These are phyloP conservation scores for Xerus inauris DNA, from an alignment of 2,113 vertebrate species.

Conservation along the genomic window DNA sequence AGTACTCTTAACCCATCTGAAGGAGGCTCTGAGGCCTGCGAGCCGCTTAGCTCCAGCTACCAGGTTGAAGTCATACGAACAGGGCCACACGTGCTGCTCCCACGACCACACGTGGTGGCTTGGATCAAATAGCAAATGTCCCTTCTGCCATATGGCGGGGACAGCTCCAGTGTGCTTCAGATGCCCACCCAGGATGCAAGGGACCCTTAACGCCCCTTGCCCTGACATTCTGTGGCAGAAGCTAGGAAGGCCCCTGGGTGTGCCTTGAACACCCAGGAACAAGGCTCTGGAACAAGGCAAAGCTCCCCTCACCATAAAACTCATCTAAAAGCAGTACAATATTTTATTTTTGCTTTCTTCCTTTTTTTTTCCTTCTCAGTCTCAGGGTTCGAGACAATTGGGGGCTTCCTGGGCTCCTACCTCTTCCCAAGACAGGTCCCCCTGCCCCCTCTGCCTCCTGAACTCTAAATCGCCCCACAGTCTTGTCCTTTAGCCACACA, in stretches of 20 bases:
- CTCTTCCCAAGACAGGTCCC: not conserved
- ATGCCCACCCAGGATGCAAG: fast-evolving
- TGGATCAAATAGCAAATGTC: not conserved
- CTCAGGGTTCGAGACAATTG: not conserved
- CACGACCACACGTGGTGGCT: not conserved
- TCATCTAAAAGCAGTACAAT: not conserved
- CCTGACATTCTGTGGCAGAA: not conserved
- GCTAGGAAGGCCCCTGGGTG: fast-evolving
- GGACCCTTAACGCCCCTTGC: fast-evolving
- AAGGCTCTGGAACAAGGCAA: not conserved
- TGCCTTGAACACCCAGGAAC: no score
- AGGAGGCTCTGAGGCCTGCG: not conserved
- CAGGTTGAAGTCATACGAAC: not conserved
- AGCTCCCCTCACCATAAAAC: not conserved
- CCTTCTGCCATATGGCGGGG: not conserved
- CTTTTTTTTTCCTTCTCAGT: not conserved
- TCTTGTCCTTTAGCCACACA: not conserved
- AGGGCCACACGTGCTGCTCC: not conserved
- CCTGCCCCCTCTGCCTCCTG: not conserved
- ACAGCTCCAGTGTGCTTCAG: not conserved
- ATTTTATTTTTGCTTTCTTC: not conserved
- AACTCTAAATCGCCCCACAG: not conserved
- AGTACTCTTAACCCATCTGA: not conserved
- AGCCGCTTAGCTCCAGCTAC: not conserved
- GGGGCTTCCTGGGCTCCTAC: not conserved